These are phyloP conservation scores for Steinernema carpocapsae DNA, from an alignment of 2,888 invertebrate genomes.

Conservation along the genomic window DNA sequence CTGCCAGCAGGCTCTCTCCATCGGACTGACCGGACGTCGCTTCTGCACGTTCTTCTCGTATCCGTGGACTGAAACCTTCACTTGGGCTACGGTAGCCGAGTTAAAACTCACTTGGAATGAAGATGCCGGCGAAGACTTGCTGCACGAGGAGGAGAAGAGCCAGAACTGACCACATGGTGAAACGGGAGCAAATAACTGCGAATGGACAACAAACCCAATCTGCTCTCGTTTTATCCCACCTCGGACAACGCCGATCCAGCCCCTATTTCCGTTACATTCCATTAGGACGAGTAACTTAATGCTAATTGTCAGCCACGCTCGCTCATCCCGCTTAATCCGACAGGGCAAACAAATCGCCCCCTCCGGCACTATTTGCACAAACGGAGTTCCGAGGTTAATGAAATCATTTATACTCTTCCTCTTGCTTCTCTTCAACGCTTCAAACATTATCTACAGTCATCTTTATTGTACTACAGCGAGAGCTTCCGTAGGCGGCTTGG, in stretches of 20 bases:
- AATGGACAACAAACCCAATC: neutral
- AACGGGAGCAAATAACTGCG: neutral
- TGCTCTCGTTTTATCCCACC: neutral
- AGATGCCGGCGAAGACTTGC: conserved; percentile 8
- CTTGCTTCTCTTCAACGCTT: neutral
- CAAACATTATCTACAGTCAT: conserved; percentile 13
- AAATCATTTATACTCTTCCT: neutral
- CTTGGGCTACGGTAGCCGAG: neutral
- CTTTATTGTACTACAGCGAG: neutral
- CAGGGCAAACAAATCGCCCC: conserved; percentile 7
- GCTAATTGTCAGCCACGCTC: neutral
- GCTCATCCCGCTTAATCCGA: neutral
- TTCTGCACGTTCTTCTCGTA: conserved; percentile 21
- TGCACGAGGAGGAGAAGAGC: conserved; percentile 13
- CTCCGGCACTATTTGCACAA: neutral
- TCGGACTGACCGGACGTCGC: neutral
- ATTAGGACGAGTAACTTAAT: conserved; percentile 13
- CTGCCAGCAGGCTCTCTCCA: neutral
- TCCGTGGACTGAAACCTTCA: neutral
- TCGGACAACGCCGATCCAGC: neutral
- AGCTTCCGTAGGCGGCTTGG: neutral
- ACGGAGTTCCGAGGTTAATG: too few relatives aligned
- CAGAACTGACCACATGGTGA: conserved; percentile 5
- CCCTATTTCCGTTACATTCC: conserved; percentile 17
- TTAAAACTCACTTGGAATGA: conserved; percentile 3